A percentile compares a stretch with the other conserved stretches of the same genome.
phyloP scores from a whole-genome alignment of 2,888 invertebrate species.

The Synanthedon vespiformis region DNA sequence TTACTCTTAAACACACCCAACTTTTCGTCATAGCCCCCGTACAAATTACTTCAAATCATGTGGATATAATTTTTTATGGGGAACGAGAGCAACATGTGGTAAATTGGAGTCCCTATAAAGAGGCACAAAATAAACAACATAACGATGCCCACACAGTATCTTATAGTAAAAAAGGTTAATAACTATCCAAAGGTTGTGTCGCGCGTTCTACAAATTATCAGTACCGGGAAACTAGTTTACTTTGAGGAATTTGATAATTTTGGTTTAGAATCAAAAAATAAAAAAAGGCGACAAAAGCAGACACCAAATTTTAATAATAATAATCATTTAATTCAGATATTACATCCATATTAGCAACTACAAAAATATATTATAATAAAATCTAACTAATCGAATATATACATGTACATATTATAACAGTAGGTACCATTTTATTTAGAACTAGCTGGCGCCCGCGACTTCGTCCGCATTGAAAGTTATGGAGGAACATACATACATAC shows the following conservation, averaged over 20 bases:
- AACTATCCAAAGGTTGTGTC: conserved; percentile 37
- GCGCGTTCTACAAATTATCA: conserved; percentile 40
- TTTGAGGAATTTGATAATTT: conserved; percentile 11
- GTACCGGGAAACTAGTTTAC: conserved; percentile 30
- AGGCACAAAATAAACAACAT: conserved; percentile 54
- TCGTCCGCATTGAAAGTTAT: too few relatives aligned
- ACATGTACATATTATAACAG: too few relatives aligned
- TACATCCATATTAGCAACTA: too few relatives aligned
- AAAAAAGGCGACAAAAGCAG: too few relatives aligned
- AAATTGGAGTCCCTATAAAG: conserved; percentile 57
- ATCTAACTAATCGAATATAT: too few relatives aligned
- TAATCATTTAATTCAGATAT: too few relatives aligned
- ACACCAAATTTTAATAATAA: too few relatives aligned
- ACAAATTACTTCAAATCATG: conserved; percentile 64
- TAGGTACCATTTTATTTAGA: too few relatives aligned
- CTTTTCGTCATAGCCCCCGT: conserved; percentile 52
- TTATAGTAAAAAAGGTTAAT: conserved; percentile 38
- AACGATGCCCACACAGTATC: conserved; percentile 43
- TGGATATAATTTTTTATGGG: conserved; percentile 59
- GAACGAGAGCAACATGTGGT: conserved; percentile 55
- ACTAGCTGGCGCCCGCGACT: too few relatives aligned
- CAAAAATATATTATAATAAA: too few relatives aligned
- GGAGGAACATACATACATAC: too few relatives aligned
- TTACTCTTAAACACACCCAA: conserved; percentile 55
- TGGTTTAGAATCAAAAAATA: too few relatives aligned